Evolutionary conservation across 2,797 vertebrate genomes (phyloP).

Genomic region (Falco biarmicus): DNA sequence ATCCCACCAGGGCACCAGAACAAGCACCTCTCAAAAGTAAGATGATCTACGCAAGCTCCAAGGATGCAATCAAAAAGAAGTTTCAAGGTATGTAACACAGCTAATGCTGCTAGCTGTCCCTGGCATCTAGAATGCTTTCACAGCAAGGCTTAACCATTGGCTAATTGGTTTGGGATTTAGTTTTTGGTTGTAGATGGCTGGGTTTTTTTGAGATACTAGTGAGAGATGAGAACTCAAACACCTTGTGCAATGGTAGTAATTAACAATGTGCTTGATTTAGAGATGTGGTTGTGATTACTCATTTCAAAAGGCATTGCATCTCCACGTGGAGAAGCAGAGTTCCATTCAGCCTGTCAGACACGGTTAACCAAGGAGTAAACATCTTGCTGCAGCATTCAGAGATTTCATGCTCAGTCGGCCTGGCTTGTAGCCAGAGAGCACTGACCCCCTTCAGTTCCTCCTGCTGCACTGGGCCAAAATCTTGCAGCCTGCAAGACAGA

Average conservation of each 20-base stretch:
- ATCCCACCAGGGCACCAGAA: conserved; percentile 81
- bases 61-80: conserved; percentile 75
- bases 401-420: not conserved
- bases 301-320: not conserved
- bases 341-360: not conserved
- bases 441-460: not conserved
- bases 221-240: not conserved
- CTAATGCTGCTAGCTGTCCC: not conserved
- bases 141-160: not conserved
- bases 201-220: not conserved
- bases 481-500: not conserved
- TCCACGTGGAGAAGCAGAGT: not conserved
- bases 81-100: conserved; percentile 72
- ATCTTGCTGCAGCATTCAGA: not conserved
- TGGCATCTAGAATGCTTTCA: not conserved
- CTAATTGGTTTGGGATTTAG: not conserved
- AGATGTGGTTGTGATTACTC: not conserved
- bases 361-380: not conserved
- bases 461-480: not conserved
- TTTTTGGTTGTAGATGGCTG: not conserved
- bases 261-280: not conserved
- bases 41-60: conserved; percentile 87
- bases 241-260: not conserved
- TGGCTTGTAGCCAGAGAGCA: not conserved
- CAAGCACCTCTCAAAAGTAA: conserved; percentile 78